Percentiles rank a stretch among this genome's conserved stretches.
These are phyloP conservation scores for Charaxes varanes DNA, from an alignment of 1,140 invertebrate genomes.

Conservation along the genomic window DNA sequence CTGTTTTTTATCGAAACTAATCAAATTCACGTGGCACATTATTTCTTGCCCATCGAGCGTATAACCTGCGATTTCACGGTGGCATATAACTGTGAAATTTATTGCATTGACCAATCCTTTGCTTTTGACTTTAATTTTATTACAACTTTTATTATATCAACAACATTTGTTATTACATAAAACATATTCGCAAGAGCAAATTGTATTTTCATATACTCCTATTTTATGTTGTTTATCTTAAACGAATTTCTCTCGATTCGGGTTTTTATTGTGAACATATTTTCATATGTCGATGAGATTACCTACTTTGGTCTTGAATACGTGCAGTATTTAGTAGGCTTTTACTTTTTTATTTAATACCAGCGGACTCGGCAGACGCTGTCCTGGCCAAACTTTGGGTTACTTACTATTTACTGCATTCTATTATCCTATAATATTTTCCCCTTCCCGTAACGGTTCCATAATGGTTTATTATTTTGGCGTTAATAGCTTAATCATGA, in stretches of 20 bases:
- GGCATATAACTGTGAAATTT: constrained; percentile 27
- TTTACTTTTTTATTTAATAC: too few species aligned
- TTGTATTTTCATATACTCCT: not conserved
- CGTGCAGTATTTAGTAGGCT: too few species aligned
- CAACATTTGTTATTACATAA: constrained; percentile 2
- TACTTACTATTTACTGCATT: too few species aligned
- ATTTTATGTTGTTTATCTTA: not conserved
- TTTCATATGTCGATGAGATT: too few species aligned
- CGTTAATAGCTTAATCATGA: too few species aligned
- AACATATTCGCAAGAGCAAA: not conserved
- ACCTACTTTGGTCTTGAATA: too few species aligned
- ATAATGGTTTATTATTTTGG: too few species aligned
- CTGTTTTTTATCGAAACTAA: constrained; percentile 37
- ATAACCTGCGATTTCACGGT: constrained; percentile 38
- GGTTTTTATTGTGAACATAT: too few species aligned
- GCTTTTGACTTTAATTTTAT: constrained; percentile 8
- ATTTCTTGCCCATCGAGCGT: constrained; percentile 32
- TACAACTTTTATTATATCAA: constrained; percentile 8
- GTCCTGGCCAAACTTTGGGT: too few species aligned
- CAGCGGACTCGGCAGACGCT: too few species aligned
- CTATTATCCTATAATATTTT: too few species aligned
- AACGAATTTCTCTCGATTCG: not conserved
- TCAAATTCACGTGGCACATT: constrained; percentile 40
- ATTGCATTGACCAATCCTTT: constrained; percentile 13
- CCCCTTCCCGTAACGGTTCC: too few species aligned